Percentiles rank a stretch among this genome's conserved stretches.
Evolutionary conservation across 2,113 vertebrate species (phyloP).

Genomic region (Uria lomvia): DNA sequence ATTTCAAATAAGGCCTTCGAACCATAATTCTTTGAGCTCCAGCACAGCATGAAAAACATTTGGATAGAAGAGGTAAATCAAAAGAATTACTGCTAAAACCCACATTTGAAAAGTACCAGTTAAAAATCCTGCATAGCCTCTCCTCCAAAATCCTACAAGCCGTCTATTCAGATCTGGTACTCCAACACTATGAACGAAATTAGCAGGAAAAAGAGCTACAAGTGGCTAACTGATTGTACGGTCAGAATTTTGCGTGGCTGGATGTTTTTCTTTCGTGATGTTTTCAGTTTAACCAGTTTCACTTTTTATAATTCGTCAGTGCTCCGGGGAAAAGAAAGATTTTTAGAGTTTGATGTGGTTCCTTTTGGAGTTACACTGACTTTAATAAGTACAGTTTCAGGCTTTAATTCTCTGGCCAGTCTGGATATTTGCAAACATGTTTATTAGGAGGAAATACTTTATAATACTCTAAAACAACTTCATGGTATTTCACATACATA

Average conservation of each 20-base stretch:
- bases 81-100: not conserved
- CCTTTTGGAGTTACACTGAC: not conserved
- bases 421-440: not conserved
- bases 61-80: not conserved
- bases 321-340: not conserved
- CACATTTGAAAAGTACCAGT: not conserved
- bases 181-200: not conserved
- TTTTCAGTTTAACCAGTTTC: not conserved
- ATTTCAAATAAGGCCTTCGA: not conserved
- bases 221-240: not conserved
- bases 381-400: not conserved
- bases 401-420: not conserved
- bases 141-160: not conserved
- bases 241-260: not conserved
- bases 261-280: not conserved
- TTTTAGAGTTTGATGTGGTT: not conserved
- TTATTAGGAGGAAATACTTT: constrained; percentile 23
- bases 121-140: not conserved
- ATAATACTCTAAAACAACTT: constrained; percentile 10
- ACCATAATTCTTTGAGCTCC: not conserved
- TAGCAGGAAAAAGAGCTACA: not conserved
- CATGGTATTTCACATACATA: not conserved
- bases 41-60: not conserved
- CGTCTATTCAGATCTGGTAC: not conserved
- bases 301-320: not conserved